These are phyloP conservation scores for Scrobipalpa atriplicella DNA, from an alignment of 2,888 invertebrate species.

Conservation along the genomic window DNA sequence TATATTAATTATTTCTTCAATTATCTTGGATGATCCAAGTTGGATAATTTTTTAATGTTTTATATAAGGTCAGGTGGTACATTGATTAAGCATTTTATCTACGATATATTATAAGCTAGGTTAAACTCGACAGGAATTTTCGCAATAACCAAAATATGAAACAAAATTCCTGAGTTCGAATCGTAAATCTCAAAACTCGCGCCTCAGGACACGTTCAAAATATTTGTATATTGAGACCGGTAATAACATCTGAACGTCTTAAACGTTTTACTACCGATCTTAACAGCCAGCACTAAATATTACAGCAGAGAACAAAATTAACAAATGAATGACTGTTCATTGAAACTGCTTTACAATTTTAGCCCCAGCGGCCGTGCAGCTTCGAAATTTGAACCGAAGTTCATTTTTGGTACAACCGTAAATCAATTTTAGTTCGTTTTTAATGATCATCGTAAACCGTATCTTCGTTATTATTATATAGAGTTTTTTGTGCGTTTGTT, in stretches of 20 bases:
- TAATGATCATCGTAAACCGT: conserved; percentile 67
- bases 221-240: conserved; percentile 53
- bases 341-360: conserved; percentile 67
- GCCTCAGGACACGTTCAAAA: conserved; percentile 37
- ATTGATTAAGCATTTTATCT: too few relatives aligned
- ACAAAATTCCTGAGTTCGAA: conserved; percentile 25
- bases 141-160: neutral
- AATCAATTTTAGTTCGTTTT: conserved; percentile 77
- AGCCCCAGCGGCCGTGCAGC: conserved; percentile 43
- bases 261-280: conserved; percentile 68
- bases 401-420: conserved; percentile 61
- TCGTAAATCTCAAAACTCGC: conserved; percentile 13
- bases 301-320: conserved; percentile 69
- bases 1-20: too few relatives aligned
- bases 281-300: conserved; percentile 71
- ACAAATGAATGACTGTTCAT: conserved; percentile 74
- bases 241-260: conserved; percentile 54
- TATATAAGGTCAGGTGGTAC: too few relatives aligned
- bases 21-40: too few relatives aligned
- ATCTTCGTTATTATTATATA: conserved; percentile 31
- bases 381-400: conserved; percentile 61
- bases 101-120: neutral
- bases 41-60: too few relatives aligned
- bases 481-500: too few relatives aligned
- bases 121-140: neutral